Conservation (phyloP, 2,113 vertebrate species). For the Eulemur rufifrons region DNA sequence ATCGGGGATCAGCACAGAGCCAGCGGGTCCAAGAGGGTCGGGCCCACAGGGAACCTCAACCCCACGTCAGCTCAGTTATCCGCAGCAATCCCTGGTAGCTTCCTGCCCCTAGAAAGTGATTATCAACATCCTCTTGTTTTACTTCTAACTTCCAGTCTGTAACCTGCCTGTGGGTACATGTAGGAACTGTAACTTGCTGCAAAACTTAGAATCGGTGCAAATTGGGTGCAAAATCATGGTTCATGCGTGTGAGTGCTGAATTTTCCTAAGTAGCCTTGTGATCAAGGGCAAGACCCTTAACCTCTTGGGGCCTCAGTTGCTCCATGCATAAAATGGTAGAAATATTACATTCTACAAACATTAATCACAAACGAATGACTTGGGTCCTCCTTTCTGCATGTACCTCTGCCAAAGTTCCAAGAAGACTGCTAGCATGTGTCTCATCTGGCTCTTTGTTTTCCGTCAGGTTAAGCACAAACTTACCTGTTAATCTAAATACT, state of each 20-base stretch:
- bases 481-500: constrained; percentile 63
- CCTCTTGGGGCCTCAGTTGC: constrained; percentile 47
- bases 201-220: neutral
- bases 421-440: neutral
- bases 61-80: neutral
- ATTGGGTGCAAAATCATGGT: neutral
- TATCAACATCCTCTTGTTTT: neutral
- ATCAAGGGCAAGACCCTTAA: constrained; percentile 28
- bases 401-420: neutral
- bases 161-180: neutral
- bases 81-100: neutral
- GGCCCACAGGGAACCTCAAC: neutral
- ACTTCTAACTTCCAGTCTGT: neutral
- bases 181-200: neutral
- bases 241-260: neutral
- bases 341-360: constrained; percentile 37
- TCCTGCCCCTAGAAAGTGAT: neutral
- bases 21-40: neutral
- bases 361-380: constrained; percentile 46
- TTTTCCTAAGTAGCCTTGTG: neutral
- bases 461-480: constrained; percentile 39
- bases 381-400: neutral
- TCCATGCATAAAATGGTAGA: constrained; percentile 62
- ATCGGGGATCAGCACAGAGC: constrained; percentile 10
- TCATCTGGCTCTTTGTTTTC: constrained; percentile 25